Percentiles rank a stretch among this genome's conserved stretches.
Conservation (phyloP, 1,140 invertebrate genomes). For the Latrodectus geometricus region DNA sequence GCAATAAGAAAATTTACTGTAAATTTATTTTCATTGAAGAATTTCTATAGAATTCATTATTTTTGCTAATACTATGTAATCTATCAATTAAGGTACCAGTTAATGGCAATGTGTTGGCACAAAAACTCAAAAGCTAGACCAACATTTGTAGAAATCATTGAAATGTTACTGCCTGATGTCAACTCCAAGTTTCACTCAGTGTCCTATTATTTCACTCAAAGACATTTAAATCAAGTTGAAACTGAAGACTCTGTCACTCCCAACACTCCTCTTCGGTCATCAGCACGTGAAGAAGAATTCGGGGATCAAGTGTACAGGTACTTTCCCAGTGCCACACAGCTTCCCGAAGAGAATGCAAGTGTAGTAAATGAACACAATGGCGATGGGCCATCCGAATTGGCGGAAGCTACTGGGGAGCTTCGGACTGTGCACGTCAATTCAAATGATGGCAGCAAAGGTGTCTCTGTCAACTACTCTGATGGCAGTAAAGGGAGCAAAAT, state of each 20-base stretch:
- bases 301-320: constrained; percentile 63
- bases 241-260: constrained; percentile 59
- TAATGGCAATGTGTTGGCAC: constrained; percentile 92
- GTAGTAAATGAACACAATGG: background rate
- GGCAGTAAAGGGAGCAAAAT: constrained; percentile 67
- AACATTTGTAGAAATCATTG: constrained; percentile 85
- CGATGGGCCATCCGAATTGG: constrained; percentile 11
- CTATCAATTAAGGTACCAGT: constrained; percentile 74
- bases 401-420: constrained; percentile 1
- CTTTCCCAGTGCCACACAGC: constrained; percentile 63
- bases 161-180: constrained; percentile 63
- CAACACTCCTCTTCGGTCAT: constrained; percentile 57
- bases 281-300: background rate
- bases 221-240: constrained; percentile 71
- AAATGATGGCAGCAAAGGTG: constrained; percentile 65
- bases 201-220: constrained; percentile 67
- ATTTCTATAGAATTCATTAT: no score
- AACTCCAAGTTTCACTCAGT: constrained; percentile 19
- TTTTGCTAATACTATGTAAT: constrained; percentile 1
- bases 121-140: constrained; percentile 81
- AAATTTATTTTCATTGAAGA: no score
- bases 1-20: no score
- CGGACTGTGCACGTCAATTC: constrained; percentile 63
- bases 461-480: constrained; percentile 66
- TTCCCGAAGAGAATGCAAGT: constrained; percentile 11